Conservation (phyloP, 1,140 invertebrate species). For the Rhyacophila brunnea region DNA sequence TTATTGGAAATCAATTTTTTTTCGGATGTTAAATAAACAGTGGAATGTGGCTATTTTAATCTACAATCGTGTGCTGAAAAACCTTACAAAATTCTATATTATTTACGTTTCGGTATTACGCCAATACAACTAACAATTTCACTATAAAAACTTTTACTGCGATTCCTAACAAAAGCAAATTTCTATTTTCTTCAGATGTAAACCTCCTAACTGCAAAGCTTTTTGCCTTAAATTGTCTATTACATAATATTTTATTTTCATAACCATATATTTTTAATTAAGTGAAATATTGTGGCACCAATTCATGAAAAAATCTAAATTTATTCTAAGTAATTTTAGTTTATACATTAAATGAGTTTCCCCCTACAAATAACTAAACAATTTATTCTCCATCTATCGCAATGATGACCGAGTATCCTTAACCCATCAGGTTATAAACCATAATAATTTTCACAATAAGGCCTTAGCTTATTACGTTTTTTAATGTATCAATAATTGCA, state of each 20-base stretch:
- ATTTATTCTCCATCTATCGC: neutral
- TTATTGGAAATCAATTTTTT: conserved; percentile 13
- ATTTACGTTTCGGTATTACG: neutral
- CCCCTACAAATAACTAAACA: neutral
- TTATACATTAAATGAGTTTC: neutral
- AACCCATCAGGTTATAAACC: too few species aligned
- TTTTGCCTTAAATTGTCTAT: conserved; percentile 1
- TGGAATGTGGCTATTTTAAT: conserved; percentile 4
- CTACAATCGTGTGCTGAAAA: conserved; percentile 1
- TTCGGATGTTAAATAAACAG: conserved; percentile 2
- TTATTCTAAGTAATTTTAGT: conserved; percentile 6
- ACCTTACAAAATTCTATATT: conserved; percentile 2
- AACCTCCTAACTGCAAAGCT: conserved; percentile 3
- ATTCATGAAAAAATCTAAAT: conserved; percentile 22
- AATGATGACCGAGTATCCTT: neutral
- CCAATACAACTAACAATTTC: conserved; percentile 10
- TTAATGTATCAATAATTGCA: too few species aligned
- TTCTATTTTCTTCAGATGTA: conserved; percentile 5
- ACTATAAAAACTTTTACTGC: conserved; percentile 1
- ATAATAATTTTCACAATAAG: too few species aligned
- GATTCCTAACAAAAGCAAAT: conserved; percentile 7
- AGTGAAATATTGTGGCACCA: conserved; percentile 18
- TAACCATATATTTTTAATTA: neutral
- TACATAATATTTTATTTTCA: neutral
- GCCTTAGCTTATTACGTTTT: too few species aligned